These are phyloP conservation scores for Caenorhabditis macrosperma DNA, from an alignment of 2,888 invertebrate genomes.

Conservation along the genomic window DNA sequence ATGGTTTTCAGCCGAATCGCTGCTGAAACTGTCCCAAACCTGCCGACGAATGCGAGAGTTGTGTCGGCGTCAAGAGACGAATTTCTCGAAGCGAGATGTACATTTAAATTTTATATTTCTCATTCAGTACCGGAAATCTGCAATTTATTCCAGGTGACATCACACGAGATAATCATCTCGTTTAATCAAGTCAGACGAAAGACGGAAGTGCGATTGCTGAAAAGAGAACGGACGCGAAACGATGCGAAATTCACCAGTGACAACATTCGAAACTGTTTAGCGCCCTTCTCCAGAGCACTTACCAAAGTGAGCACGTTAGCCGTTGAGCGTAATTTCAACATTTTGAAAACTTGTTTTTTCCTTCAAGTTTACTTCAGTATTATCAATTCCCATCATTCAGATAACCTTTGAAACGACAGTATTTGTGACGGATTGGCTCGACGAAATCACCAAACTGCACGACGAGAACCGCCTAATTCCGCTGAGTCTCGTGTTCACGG, in stretches of 20 bases:
- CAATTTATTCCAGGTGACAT: constrained; percentile 28
- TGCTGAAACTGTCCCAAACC: constrained; percentile 50
- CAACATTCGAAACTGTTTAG: constrained; percentile 25
- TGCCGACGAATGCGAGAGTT: constrained; percentile 34
- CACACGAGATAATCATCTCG: constrained; percentile 53
- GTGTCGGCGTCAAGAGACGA: constrained; percentile 21
- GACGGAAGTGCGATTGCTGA: constrained; percentile 53
- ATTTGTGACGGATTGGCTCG: constrained; percentile 50
- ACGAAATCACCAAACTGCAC: constrained; percentile 50
- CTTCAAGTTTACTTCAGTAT: too few relatives aligned
- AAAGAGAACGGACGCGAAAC: constrained; percentile 36
- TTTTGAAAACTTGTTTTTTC: too few relatives aligned
- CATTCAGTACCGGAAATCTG: too few relatives aligned
- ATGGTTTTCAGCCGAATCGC: constrained; percentile 44
- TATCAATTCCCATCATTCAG: constrained; percentile 14
- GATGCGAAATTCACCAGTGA: constrained; percentile 31
- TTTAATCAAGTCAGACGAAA: constrained; percentile 41
- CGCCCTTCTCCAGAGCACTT: constrained; percentile 44
- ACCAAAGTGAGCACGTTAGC: constrained; percentile 16
- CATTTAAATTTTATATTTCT: neutral
- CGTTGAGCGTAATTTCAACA: neutral
- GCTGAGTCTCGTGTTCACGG: constrained; percentile 59
- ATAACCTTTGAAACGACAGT: constrained; percentile 57
- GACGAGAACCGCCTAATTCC: constrained; percentile 47
- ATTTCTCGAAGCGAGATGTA: constrained; percentile 38